Evolutionary conservation across 2,797 vertebrate species (phyloP).

Genomic region (Microctenopoma stevenorrisi): DNA sequence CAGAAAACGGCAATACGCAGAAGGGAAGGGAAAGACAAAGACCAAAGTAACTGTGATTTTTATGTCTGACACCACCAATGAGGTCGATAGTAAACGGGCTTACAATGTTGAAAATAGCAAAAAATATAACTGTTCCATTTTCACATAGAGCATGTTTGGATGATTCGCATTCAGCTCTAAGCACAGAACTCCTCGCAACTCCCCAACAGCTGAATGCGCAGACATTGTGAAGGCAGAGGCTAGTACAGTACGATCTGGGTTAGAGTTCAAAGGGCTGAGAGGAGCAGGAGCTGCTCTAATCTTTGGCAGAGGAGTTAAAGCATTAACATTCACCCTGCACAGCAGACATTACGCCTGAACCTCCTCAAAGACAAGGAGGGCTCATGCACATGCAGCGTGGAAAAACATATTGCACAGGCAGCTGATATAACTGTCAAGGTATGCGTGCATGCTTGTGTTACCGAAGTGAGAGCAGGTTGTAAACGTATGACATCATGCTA

Average conservation of each 20-base stretch:
- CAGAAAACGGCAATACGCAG: slow-evolving; percentile 1
- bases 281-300: slow-evolving; percentile 69
- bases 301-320: slow-evolving; percentile 72
- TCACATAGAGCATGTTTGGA: background rate
- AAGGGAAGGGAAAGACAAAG: background rate
- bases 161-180: too few species aligned
- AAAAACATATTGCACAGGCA: slow-evolving; percentile 7
- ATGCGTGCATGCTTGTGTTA: background rate
- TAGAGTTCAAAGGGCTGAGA: slow-evolving; percentile 72
- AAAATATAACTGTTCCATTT: background rate
- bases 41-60: too few species aligned
- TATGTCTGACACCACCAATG: too few species aligned
- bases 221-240: slow-evolving; percentile 25
- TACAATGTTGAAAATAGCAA: background rate
- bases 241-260: slow-evolving; percentile 50
- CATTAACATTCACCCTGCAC: slow-evolving; percentile 75
- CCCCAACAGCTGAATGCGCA: slow-evolving; percentile 11
- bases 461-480: slow-evolving; percentile 1
- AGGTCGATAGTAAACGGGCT: too few species aligned
- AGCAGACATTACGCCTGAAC: slow-evolving; percentile 53
- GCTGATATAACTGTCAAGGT: slow-evolving; percentile 37
- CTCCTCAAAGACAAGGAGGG: slow-evolving; percentile 61
- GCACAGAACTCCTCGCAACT: slow-evolving; percentile 12
- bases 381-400: slow-evolving; percentile 34
- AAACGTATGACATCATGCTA: background rate